Evolutionary conservation across 2,113 vertebrate species (phyloP).

Genomic region (Scartelaos histophorus): DNA sequence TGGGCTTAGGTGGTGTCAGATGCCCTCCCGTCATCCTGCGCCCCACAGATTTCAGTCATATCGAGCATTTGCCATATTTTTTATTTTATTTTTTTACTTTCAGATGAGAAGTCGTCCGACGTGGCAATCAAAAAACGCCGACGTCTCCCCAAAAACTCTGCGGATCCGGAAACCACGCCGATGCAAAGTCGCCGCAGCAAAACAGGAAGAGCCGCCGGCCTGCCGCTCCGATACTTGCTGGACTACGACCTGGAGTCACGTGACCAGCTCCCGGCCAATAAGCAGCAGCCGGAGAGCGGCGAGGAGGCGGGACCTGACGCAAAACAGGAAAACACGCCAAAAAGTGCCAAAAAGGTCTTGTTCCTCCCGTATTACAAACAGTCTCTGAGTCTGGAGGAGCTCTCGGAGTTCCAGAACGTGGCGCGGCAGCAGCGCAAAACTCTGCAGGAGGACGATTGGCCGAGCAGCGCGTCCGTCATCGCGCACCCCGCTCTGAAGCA

Average conservation of each 20-base stretch:
- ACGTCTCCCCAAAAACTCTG: background rate
- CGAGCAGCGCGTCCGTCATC: background rate
- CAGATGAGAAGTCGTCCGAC: background rate
- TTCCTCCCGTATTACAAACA: no score
- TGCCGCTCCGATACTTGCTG: background rate
- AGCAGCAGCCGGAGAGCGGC: background rate
- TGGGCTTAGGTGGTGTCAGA: background rate
- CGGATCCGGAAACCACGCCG: background rate
- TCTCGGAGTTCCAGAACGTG: background rate
- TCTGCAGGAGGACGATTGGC: background rate
- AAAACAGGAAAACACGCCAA: no score
- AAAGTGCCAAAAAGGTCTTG: no score
- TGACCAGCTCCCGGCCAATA: background rate
- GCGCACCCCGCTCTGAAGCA: no score
- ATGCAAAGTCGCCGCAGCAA: background rate
- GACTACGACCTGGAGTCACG: constrained; percentile 1
- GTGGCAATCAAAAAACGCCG: background rate
- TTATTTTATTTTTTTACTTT: background rate
- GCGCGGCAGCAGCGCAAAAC: background rate
- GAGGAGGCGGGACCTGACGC: no score
- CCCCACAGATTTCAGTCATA: no score
- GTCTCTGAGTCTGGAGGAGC: background rate
- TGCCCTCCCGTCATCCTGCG: no score
- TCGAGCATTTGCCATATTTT: no score
- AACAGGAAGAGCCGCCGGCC: background rate